Evolutionary conservation across 2,888 invertebrate genomes (phyloP).

Genomic region (Ornithoptera priamus): DNA sequence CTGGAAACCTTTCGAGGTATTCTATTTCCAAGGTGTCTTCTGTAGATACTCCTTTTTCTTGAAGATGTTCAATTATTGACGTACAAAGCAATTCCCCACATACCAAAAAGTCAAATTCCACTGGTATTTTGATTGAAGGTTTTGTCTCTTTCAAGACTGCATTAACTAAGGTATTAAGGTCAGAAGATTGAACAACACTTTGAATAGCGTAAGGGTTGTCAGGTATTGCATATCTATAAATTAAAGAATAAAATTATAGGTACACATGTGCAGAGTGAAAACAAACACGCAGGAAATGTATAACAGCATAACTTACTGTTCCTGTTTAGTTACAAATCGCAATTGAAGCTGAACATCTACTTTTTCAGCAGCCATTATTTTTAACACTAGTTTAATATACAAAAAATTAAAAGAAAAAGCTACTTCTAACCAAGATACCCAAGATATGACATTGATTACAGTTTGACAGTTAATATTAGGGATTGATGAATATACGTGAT

Average conservation of each 20-base stretch:
- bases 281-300: conserved; percentile 36
- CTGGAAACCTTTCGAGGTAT: conserved; percentile 93
- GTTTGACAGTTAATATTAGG: neutral
- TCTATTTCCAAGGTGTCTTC: conserved; percentile 94
- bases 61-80: conserved; percentile 86
- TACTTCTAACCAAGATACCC: neutral
- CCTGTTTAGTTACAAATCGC: conserved; percentile 89
- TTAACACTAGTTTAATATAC: neutral
- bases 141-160: conserved; percentile 84
- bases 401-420: neutral
- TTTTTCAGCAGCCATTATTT: conserved; percentile 51
- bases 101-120: conserved; percentile 94
- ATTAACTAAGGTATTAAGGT: conserved; percentile 89
- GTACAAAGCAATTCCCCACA: conserved; percentile 89
- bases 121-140: conserved; percentile 54
- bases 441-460: neutral
- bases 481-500: too few species aligned
- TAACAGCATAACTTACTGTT: conserved; percentile 82
- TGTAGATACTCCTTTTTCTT: conserved; percentile 86
- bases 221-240: conserved; percentile 89
- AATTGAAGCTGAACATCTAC: conserved; percentile 85
- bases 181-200: conserved; percentile 82
- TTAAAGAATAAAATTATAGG: conserved; percentile 8
- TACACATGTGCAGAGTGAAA: conserved; percentile 23
- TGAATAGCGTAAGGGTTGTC: conserved; percentile 92